phyloP scores from a whole-genome alignment of 2,113 vertebrate species.

The Centropus bengalensis region DNA sequence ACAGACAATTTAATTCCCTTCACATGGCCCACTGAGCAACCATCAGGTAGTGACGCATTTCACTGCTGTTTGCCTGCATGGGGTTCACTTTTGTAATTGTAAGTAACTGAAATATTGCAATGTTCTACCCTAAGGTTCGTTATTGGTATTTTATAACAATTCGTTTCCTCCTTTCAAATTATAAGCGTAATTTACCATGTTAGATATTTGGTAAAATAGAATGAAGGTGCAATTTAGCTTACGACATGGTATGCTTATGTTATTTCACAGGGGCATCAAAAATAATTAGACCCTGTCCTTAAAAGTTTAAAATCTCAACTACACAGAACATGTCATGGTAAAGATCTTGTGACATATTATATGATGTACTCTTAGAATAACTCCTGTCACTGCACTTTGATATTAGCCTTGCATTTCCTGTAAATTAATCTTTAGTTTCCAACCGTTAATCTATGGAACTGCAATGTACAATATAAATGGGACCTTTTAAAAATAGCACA shows the following conservation, averaged over 20 bases:
- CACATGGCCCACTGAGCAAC: slow-evolving; percentile 34
- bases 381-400: neutral
- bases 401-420: slow-evolving; percentile 48
- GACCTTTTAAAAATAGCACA: slow-evolving; percentile 66
- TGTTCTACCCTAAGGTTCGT: neutral
- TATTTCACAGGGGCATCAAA: neutral
- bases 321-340: neutral
- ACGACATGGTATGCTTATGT: fast-evolving
- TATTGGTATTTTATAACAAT: neutral
- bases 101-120: slow-evolving; percentile 36
- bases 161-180: neutral
- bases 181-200: neutral
- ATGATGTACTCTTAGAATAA: neutral
- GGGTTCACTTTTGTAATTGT: neutral
- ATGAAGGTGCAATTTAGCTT: neutral
- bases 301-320: neutral
- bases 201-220: neutral
- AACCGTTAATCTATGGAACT: slow-evolving; percentile 64
- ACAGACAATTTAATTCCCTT: slow-evolving; percentile 60
- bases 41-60: slow-evolving; percentile 57
- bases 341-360: neutral
- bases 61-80: neutral
- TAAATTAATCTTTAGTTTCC: slow-evolving; percentile 71
- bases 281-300: neutral
- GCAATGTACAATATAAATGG: slow-evolving; percentile 63